phyloP scores from a whole-genome alignment of 2,113 vertebrate genomes.

The Lathamus discolor region DNA sequence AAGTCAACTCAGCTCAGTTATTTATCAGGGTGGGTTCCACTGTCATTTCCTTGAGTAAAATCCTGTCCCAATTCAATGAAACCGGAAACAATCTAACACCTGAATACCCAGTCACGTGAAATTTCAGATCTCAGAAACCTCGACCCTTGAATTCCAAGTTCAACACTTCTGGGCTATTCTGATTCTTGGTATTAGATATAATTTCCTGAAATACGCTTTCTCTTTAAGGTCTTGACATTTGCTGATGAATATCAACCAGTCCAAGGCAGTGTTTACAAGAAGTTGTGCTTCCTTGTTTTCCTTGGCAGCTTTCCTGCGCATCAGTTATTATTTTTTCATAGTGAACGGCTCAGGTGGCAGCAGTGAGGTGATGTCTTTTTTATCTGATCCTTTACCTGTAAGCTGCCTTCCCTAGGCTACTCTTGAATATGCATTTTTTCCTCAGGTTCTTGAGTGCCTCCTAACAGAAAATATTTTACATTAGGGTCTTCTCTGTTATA shows the following conservation, averaged over 20 bases:
- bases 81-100: neutral
- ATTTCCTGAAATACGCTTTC: neutral
- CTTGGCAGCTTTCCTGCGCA: neutral
- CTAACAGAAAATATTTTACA: neutral
- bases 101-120: neutral
- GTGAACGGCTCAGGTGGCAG: neutral
- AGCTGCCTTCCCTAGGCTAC: neutral
- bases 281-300: neutral
- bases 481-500: neutral
- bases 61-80: slow-evolving; percentile 18
- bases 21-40: slow-evolving; percentile 70
- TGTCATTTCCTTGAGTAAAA: slow-evolving; percentile 71
- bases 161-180: neutral
- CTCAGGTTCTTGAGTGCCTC: neutral
- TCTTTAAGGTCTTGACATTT: neutral
- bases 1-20: slow-evolving; percentile 73
- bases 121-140: neutral
- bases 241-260: neutral
- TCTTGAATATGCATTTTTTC: neutral
- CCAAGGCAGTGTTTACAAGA: neutral
- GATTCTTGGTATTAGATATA: neutral
- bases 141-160: neutral
- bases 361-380: neutral
- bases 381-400: neutral
- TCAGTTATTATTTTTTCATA: neutral